These are phyloP conservation scores for Plutomurus gul DNA, from an alignment of 1,140 invertebrate genomes.

Conservation along the genomic window DNA sequence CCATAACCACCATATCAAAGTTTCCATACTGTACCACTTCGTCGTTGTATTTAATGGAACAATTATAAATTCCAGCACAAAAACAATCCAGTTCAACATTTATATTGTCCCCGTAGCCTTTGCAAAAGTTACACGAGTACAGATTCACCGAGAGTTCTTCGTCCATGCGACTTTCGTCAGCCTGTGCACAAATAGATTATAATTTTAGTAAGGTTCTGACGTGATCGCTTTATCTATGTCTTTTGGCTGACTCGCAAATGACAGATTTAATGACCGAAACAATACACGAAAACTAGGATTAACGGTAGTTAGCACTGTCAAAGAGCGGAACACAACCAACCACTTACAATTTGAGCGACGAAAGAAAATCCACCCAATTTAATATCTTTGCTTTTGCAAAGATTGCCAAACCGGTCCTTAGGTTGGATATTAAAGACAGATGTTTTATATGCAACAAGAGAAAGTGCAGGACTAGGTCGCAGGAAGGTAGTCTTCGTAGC, in stretches of 20 bases:
- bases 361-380: slow-evolving; percentile 37
- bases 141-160: neutral
- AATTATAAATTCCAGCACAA: slow-evolving; percentile 38
- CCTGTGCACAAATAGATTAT: neutral
- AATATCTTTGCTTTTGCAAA: slow-evolving; percentile 30
- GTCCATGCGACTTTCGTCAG: slow-evolving; percentile 19
- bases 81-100: slow-evolving; percentile 6
- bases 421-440: slow-evolving; percentile 34
- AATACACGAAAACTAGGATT: too few species aligned
- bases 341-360: neutral
- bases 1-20: slow-evolving; percentile 44
- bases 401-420: slow-evolving; percentile 49
- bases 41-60: slow-evolving; percentile 35
- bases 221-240: too few species aligned
- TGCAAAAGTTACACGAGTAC: neutral
- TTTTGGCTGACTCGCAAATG: too few species aligned
- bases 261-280: too few species aligned
- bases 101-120: neutral
- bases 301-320: too few species aligned
- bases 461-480: slow-evolving; percentile 38
- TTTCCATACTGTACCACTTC: slow-evolving; percentile 39
- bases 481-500: slow-evolving; percentile 36
- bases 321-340: too few species aligned
- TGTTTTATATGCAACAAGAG: neutral
- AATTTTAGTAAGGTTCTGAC: neutral